These are phyloP conservation scores for Peribatodes rhomboidaria DNA, from an alignment of 2,888 invertebrate species.

Conservation along the genomic window DNA sequence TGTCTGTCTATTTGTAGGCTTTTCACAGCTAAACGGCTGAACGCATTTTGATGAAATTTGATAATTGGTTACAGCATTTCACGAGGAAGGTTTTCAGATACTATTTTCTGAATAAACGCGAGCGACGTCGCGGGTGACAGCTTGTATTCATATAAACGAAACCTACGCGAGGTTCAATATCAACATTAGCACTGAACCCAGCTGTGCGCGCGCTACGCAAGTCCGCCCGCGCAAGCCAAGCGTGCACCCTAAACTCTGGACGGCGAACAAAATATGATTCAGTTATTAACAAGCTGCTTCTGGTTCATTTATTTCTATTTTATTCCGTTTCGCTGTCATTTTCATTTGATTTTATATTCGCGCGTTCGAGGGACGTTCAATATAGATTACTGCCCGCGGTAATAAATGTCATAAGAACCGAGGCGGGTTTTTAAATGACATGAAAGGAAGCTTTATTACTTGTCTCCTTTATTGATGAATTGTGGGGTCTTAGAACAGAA, in stretches of 20 bases:
- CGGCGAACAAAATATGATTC: slow-evolving; percentile 33
- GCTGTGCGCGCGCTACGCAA: neutral
- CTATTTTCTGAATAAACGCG: no score
- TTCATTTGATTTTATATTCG: slow-evolving; percentile 21
- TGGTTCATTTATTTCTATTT: slow-evolving; percentile 36
- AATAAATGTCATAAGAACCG: slow-evolving; percentile 9
- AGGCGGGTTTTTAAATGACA: neutral
- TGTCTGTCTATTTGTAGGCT: no score
- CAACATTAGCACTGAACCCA: neutral
- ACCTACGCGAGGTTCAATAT: neutral
- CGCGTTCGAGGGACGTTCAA: slow-evolving; percentile 4
- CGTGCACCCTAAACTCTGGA: neutral
- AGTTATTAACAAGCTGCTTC: slow-evolving; percentile 41
- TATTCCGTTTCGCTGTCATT: slow-evolving; percentile 30
- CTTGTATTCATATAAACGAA: no score
- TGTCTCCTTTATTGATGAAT: neutral
- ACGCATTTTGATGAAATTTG: no score
- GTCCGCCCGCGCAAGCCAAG: neutral
- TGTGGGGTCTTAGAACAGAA: neutral
- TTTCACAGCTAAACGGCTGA: no score
- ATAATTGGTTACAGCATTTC: no score
- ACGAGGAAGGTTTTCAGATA: no score
- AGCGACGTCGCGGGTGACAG: no score
- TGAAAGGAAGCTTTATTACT: neutral
- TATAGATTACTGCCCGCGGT: slow-evolving; percentile 4